These are phyloP conservation scores for Bombus huntii DNA, from an alignment of 1,140 invertebrate species.

Conservation along the genomic window DNA sequence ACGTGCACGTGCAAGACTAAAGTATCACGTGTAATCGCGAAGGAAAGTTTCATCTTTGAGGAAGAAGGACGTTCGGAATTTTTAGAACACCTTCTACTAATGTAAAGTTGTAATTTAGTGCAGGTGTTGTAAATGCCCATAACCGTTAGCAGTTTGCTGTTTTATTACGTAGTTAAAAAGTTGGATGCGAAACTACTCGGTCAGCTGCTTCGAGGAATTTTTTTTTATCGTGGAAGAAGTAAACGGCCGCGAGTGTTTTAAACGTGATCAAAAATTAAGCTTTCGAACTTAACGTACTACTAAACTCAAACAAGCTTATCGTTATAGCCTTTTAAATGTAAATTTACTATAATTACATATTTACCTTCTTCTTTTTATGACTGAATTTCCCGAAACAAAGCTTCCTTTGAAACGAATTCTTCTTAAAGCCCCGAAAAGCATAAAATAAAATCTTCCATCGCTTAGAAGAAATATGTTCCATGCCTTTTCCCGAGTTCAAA, in stretches of 20 bases:
- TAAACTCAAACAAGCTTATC: no score
- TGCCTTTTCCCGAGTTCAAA: not conserved
- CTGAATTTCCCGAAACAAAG: no score
- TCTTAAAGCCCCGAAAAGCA: not conserved
- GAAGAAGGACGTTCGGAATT: not conserved
- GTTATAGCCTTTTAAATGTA: no score
- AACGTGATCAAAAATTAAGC: not conserved
- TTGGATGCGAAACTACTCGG: not conserved
- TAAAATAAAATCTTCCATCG: constrained; percentile 5
- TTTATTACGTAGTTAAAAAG: constrained; percentile 3
- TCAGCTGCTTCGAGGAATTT: not conserved
- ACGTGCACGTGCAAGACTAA: not conserved
- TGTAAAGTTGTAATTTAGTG: not conserved
- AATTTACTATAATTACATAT: no score
- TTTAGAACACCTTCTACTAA: not conserved
- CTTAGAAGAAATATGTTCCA: constrained; percentile 7
- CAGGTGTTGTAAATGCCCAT: not conserved
- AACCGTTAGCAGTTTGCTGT: not conserved
- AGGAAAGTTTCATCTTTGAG: not conserved
- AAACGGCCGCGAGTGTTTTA: not conserved
- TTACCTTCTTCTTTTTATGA: no score
- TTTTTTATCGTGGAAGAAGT: not conserved
- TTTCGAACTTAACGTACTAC: not conserved
- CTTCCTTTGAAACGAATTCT: not conserved
- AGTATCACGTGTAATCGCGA: not conserved